These are phyloP conservation scores for Sinotaia quadrata DNA, from an alignment of 2,888 invertebrate species.

Conservation along the genomic window DNA sequence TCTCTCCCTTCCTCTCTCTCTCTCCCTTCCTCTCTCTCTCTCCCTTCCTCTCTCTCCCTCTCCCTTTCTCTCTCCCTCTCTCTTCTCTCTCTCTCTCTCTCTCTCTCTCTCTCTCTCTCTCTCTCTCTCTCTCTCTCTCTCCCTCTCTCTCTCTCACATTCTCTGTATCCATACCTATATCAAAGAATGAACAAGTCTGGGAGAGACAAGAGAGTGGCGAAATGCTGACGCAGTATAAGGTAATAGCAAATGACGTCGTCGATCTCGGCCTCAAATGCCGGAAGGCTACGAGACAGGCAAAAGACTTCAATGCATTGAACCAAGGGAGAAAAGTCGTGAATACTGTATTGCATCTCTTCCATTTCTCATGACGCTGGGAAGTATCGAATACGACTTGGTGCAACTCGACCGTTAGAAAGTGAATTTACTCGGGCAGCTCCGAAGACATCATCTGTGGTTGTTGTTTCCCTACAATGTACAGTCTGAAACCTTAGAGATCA, in stretches of 20 bases:
- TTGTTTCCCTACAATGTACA: too few species aligned
- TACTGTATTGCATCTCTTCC: too few species aligned
- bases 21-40: constrained; percentile 5
- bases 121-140: background rate
- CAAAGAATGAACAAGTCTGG: background rate
- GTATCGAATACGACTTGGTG: too few species aligned
- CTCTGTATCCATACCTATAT: background rate
- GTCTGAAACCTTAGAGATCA: too few species aligned
- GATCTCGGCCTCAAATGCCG: too few species aligned
- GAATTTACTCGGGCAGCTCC: too few species aligned
- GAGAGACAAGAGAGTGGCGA: background rate
- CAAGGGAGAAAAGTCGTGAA: too few species aligned
- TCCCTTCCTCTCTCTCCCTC: background rate
- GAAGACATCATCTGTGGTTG: too few species aligned
- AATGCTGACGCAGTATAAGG: background rate
- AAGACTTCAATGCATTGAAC: background rate
- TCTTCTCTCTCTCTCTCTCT: background rate
- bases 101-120: background rate
- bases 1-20: background rate
- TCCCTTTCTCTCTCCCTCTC: constrained; percentile 16
- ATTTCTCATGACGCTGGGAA: too few species aligned
- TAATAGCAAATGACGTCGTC: background rate
- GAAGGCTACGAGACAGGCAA: background rate
- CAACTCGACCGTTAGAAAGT: too few species aligned
- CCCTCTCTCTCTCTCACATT: background rate